Evolutionary conservation across 2,797 vertebrate genomes (phyloP).

Genomic region (Nannoperca australis): DNA sequence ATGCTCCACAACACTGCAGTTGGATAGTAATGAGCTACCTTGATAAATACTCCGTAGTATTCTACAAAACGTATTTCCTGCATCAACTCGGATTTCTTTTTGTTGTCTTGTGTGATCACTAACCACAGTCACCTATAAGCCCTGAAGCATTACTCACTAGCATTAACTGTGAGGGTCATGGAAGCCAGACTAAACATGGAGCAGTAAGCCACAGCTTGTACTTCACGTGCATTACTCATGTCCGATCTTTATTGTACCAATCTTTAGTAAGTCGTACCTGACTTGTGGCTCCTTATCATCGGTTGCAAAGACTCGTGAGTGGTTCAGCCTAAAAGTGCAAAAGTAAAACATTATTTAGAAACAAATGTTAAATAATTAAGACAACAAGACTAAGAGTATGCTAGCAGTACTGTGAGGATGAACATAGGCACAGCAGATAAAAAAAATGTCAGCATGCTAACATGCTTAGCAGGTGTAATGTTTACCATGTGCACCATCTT

Average conservation of each 20-base stretch:
- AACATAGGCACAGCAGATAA: not conserved
- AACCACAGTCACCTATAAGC: not conserved
- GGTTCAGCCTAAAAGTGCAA: not conserved
- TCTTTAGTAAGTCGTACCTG: not conserved
- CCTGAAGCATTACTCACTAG: not conserved
- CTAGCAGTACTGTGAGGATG: not conserved
- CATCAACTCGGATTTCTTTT: not conserved
- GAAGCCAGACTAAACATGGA: constrained; percentile 24
- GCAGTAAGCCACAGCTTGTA: not conserved
- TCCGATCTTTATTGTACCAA: not conserved
- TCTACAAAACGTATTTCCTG: not conserved
- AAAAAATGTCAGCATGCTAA: not conserved
- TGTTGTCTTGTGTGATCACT: not conserved
- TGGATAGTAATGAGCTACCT: not conserved
- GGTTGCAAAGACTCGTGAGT: not conserved
- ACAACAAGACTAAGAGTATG: not conserved
- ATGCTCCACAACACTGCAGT: not conserved
- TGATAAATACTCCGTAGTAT: not conserved
- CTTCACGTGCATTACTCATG: constrained; percentile 20
- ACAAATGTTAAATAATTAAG: not conserved
- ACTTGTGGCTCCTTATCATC: no score
- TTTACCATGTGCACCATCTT: not conserved
- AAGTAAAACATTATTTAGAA: not conserved
- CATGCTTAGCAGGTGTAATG: not conserved
- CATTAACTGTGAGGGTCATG: constrained; percentile 4